Conservation (phyloP, 2,113 vertebrate species). For the Himantopus leucocephalus region DNA sequence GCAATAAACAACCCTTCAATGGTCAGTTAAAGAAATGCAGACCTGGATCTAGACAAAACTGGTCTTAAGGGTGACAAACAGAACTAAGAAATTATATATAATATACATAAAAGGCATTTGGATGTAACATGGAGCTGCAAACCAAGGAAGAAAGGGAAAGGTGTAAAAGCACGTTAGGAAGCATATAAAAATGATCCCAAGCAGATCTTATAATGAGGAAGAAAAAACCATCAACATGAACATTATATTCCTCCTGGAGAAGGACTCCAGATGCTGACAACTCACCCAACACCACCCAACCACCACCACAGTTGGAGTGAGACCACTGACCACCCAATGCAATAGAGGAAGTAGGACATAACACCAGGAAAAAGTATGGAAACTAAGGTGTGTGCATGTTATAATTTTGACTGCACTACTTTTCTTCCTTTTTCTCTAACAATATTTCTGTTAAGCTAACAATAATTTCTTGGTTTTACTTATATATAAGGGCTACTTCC, state of each 20-base stretch:
- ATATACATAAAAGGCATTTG: not conserved
- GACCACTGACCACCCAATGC: not conserved
- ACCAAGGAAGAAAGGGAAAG: not conserved
- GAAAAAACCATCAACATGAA: not conserved
- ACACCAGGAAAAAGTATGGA: not conserved
- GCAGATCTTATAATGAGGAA: not conserved
- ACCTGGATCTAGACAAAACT: not conserved
- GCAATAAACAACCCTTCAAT: not conserved
- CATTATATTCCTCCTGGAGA: not conserved
- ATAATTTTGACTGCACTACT: not conserved
- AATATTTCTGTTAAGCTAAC: not conserved
- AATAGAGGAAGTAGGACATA: not conserved
- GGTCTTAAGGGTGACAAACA: not conserved
- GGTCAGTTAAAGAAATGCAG: not conserved
- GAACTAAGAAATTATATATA: not conserved
- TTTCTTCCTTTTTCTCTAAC: not conserved
- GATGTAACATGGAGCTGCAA: not conserved
- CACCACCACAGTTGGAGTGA: fast-evolving
- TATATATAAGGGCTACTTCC: not conserved
- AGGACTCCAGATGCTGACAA: not conserved
- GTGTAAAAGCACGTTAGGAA: not conserved
- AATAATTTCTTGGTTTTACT: not conserved
- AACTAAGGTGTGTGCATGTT: not conserved
- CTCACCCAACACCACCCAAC: not conserved
- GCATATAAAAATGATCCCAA: not conserved